phyloP scores from a whole-genome alignment of 2,797 vertebrate species.

The Falco cherrug region DNA sequence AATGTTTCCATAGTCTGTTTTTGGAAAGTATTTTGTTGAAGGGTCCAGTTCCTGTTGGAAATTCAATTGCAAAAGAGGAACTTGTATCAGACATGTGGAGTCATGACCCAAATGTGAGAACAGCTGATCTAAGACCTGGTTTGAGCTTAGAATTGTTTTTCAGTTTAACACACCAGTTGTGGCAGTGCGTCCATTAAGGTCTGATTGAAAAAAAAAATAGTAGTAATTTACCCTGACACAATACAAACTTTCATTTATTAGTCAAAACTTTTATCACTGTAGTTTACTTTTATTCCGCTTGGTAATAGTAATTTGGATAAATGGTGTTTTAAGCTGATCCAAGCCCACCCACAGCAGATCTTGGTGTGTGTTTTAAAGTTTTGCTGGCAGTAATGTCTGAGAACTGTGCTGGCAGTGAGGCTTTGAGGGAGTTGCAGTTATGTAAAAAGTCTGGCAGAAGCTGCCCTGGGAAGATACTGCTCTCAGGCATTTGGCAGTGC shows the following conservation, averaged over 20 bases:
- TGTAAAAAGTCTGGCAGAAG: neutral
- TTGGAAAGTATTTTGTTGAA: neutral
- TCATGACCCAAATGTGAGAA: neutral
- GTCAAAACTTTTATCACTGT: neutral
- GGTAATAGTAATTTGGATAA: neutral
- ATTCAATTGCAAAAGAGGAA: neutral
- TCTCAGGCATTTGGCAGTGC: neutral
- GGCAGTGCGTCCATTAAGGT: neutral
- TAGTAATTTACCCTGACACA: neutral
- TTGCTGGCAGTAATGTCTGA: neutral
- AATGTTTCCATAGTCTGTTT: neutral
- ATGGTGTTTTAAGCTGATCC: neutral
- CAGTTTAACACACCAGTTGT: neutral
- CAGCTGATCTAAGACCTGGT: neutral
- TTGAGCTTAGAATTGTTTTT: neutral
- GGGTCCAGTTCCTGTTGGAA: slow-evolving; percentile 1
- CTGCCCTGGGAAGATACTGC: neutral
- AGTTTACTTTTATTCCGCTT: neutral
- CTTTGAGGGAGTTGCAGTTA: neutral
- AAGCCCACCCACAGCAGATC: neutral
- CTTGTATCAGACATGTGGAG: neutral
- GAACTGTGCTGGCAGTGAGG: neutral
- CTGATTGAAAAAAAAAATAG: neutral
- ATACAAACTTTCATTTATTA: neutral
- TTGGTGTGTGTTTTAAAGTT: neutral